Evolutionary conservation across 1,140 invertebrate species (phyloP).

Genomic region (Aradophagus sp.): DNA sequence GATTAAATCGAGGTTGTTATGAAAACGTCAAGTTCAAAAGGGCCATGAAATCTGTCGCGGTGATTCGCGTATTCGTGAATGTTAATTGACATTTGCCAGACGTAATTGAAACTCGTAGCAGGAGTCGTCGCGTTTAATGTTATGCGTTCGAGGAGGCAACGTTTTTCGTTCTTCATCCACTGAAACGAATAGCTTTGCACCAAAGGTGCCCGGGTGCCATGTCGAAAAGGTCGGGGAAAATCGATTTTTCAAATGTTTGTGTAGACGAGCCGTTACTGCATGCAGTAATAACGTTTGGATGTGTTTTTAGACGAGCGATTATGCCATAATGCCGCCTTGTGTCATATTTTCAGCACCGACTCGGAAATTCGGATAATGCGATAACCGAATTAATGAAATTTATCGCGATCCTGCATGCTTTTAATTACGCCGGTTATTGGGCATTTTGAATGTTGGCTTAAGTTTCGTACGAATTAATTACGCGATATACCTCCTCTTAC

Average conservation of each 20-base stretch:
- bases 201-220: slow-evolving; percentile 23
- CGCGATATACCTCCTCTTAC: slow-evolving; percentile 2
- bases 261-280: slow-evolving; percentile 45
- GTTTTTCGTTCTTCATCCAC: slow-evolving; percentile 30
- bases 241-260: slow-evolving; percentile 52
- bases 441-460: slow-evolving; percentile 22
- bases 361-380: slow-evolving; percentile 15
- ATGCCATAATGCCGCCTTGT: slow-evolving; percentile 24
- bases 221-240: slow-evolving; percentile 50
- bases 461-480: slow-evolving; percentile 19
- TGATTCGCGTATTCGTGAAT: slow-evolving; percentile 3
- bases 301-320: slow-evolving; percentile 33
- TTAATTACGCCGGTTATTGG: slow-evolving; percentile 19
- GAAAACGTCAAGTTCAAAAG: neutral
- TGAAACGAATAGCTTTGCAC: slow-evolving; percentile 39
- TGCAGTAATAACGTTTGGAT: slow-evolving; percentile 46
- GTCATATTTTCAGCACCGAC: slow-evolving; percentile 13
- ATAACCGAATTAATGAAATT: slow-evolving; percentile 32
- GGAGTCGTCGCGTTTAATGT: slow-evolving; percentile 18
- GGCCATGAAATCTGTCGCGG: slow-evolving; percentile 2
- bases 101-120: slow-evolving; percentile 18
- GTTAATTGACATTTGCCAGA: slow-evolving; percentile 28
- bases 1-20: too few species aligned
- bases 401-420: slow-evolving; percentile 33
- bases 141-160: slow-evolving; percentile 14